Conservation (phyloP, 2,797 vertebrate species). For the Psittacula echo region DNA sequence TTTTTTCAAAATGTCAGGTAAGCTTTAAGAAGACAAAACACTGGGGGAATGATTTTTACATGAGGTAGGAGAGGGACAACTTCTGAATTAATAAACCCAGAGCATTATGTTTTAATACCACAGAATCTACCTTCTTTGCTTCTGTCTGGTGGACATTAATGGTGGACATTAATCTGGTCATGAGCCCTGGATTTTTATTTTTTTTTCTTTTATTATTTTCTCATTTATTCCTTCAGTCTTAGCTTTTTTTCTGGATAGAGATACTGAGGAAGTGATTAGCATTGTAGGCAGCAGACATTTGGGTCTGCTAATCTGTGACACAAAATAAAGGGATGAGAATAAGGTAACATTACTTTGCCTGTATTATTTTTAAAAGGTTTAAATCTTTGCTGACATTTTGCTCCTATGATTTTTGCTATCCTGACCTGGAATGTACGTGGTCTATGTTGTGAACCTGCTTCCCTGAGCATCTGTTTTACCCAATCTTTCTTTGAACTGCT, state of each 20-base stretch:
- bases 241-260: not conserved
- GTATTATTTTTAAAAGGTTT: constrained; percentile 2
- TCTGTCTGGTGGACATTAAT: not conserved
- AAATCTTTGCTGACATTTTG: not conserved
- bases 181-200: not conserved
- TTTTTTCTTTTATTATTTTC: not conserved
- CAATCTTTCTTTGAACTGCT: constrained; percentile 47
- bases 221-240: not conserved
- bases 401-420: constrained; percentile 21
- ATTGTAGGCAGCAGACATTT: not conserved
- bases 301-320: not conserved
- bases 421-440: not conserved
- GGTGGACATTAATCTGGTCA: not conserved
- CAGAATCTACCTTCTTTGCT: not conserved
- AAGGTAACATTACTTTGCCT: not conserved
- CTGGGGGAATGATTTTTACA: not conserved
- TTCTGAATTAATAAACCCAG: not conserved
- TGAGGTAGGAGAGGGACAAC: not conserved
- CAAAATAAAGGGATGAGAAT: not conserved
- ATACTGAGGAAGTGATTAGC: not conserved
- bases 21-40: not conserved
- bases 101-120: not conserved
- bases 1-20: constrained; percentile 17
- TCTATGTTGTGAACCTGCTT: not conserved
- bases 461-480: not conserved